These are phyloP conservation scores for Eira barbara DNA, from an alignment of 2,113 vertebrate genomes.

Conservation along the genomic window DNA sequence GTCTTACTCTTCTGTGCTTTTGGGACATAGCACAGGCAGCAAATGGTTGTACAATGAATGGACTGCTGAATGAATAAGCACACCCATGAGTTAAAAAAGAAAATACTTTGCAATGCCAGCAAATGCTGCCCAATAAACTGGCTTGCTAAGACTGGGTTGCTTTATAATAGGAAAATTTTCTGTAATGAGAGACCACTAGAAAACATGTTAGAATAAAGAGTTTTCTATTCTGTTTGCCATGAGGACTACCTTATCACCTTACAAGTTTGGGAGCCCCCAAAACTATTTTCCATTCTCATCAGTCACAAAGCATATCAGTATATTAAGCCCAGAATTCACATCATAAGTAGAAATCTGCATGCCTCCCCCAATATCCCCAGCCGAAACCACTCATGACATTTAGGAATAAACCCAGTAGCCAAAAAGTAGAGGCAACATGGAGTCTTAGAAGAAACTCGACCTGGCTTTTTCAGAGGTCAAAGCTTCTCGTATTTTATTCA, in stretches of 20 bases:
- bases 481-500: not conserved
- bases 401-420: not conserved
- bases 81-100: not conserved
- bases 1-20: not conserved
- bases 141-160: not conserved
- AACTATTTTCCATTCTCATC: not conserved
- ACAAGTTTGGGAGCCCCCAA: not conserved
- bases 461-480: not conserved
- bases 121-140: not conserved
- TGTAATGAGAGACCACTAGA: not conserved
- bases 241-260: not conserved
- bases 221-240: conserved; percentile 18
- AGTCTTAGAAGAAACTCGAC: not conserved
- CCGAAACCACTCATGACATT: not conserved
- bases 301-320: not conserved
- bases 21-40: not conserved
- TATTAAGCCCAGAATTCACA: not conserved
- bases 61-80: not conserved
- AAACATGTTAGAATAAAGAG: not conserved
- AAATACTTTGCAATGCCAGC: not conserved
- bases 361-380: not conserved
- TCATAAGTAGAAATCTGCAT: not conserved
- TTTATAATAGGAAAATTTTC: not conserved
- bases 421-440: not conserved
- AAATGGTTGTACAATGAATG: not conserved